A percentile compares a stretch with the other conserved stretches of the same genome.
These are phyloP conservation scores for Trematocara macrostoma DNA, from an alignment of 2,113 vertebrate species.

Conservation along the genomic window DNA sequence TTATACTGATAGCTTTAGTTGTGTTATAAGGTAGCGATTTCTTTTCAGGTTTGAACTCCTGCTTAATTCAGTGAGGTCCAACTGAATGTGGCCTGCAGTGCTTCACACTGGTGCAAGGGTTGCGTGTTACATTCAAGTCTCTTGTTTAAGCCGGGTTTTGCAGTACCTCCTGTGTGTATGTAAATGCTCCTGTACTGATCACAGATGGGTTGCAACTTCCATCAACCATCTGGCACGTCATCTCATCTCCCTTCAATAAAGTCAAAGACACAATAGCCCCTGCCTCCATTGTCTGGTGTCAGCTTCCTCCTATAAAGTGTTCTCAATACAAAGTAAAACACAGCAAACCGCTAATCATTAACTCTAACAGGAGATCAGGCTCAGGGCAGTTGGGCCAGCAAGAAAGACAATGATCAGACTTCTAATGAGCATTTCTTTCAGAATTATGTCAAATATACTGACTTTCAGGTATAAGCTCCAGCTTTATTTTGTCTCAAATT, in stretches of 20 bases:
- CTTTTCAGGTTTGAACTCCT: neutral
- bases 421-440: neutral
- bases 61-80: neutral
- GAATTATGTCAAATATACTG: neutral
- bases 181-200: constrained; percentile 50
- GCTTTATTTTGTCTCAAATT: neutral
- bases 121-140: neutral
- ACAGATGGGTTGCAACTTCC: constrained; percentile 82
- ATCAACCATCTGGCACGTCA: constrained; percentile 81
- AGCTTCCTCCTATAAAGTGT: constrained; percentile 13
- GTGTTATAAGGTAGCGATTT: neutral
- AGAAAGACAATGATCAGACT: neutral
- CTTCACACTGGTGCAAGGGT: neutral
- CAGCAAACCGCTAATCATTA: constrained; percentile 32
- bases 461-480: neutral
- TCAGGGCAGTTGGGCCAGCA: neutral
- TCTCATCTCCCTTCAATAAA: constrained; percentile 69
- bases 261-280: constrained; percentile 42
- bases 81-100: neutral
- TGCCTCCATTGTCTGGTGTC: constrained; percentile 36
- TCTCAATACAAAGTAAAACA: constrained; percentile 16
- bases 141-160: neutral
- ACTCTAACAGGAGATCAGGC: neutral
- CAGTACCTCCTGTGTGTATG: neutral
- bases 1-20: neutral